Conservation (phyloP, 2,888 invertebrate species). For the Horisme vitalbata region DNA sequence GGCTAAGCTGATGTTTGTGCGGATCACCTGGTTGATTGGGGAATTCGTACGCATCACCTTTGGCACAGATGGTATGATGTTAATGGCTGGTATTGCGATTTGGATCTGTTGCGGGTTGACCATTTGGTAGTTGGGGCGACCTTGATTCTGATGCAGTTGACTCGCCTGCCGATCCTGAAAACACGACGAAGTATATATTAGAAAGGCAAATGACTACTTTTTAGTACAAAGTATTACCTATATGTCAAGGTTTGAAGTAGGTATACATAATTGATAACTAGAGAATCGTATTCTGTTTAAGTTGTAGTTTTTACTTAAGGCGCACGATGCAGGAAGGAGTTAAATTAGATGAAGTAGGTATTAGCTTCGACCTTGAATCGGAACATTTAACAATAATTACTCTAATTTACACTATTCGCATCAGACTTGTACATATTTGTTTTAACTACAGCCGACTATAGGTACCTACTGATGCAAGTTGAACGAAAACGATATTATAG, state of each 20-base stretch:
- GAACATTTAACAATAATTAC: slow-evolving; percentile 29
- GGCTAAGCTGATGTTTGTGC: slow-evolving; percentile 38
- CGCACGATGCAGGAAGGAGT: slow-evolving; percentile 44
- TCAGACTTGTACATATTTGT: slow-evolving; percentile 7
- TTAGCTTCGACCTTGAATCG: slow-evolving; percentile 56
- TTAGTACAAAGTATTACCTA: background rate
- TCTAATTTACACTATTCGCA: slow-evolving; percentile 27
- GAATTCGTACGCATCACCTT: slow-evolving; percentile 27
- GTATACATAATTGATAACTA: background rate
- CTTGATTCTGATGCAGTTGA: slow-evolving; percentile 39
- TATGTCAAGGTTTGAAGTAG: too few relatives aligned
- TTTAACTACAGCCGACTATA: background rate
- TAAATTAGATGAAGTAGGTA: slow-evolving; percentile 40
- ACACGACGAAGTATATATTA: slow-evolving; percentile 38
- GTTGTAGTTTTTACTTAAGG: slow-evolving; percentile 32
- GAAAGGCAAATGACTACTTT: background rate
- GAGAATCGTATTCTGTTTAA: slow-evolving; percentile 4
- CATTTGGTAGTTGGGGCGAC: slow-evolving; percentile 50
- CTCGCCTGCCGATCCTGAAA: slow-evolving; percentile 63
- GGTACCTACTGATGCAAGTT: background rate
- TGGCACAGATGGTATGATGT: slow-evolving; percentile 53
- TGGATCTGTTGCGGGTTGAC: slow-evolving; percentile 46
- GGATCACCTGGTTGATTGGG: slow-evolving; percentile 44
- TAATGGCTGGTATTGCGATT: slow-evolving; percentile 61
- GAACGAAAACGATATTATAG: background rate